Evolutionary conservation across 2,113 vertebrate genomes (phyloP).

Genomic region (Pteruthius melanotis): DNA sequence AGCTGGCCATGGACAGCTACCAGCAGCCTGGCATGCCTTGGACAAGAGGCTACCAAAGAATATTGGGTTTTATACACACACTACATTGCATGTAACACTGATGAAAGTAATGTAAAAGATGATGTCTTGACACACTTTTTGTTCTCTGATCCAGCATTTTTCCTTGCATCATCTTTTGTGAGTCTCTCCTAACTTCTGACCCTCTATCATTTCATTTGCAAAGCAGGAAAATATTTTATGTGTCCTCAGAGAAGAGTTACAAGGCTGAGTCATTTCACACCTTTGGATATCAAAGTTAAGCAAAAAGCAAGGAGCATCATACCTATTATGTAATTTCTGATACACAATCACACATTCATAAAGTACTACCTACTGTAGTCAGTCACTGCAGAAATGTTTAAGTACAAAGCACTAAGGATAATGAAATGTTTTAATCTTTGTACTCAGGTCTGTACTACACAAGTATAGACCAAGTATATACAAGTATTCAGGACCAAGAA

Average conservation of each 20-base stretch:
- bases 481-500: not conserved
- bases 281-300: not conserved
- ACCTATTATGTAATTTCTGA: not conserved
- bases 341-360: not conserved
- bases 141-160: not conserved
- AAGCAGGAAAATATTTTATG: not conserved
- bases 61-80: fast-evolving
- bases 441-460: fast-evolving
- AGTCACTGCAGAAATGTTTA: not conserved
- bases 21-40: not conserved
- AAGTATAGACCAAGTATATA: too few relatives aligned
- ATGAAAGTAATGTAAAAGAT: not conserved
- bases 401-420: not conserved
- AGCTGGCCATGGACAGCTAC: not conserved
- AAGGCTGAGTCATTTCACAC: not conserved
- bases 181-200: not conserved
- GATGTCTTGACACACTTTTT: not conserved
- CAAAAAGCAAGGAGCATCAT: not conserved
- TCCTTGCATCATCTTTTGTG: not conserved
- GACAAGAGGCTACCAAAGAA: not conserved
- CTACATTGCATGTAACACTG: not conserved
- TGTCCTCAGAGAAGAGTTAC: not conserved
- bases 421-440: not conserved
- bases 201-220: not conserved
- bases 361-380: not conserved